phyloP scores from a whole-genome alignment of 2,797 vertebrate species.

The Bryconaethiops microstoma region DNA sequence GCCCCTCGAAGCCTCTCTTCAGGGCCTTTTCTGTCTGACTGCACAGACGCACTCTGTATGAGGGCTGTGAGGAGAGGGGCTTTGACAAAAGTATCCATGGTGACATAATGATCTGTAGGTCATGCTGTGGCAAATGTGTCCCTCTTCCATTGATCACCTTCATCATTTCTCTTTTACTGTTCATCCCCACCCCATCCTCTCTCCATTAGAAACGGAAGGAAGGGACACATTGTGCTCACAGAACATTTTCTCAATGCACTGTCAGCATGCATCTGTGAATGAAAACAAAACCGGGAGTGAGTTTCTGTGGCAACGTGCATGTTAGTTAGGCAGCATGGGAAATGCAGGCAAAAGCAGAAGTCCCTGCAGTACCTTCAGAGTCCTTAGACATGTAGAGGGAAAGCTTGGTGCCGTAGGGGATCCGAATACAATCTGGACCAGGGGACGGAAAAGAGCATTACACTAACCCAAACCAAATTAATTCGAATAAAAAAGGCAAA shows the following conservation, averaged over 20 bases:
- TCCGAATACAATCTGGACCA: constrained; percentile 87
- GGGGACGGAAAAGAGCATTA: constrained; percentile 78
- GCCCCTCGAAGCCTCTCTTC: constrained; percentile 53
- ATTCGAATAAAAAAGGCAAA: constrained; percentile 34
- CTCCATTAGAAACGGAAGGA: constrained; percentile 39
- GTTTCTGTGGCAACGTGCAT: constrained; percentile 44
- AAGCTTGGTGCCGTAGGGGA: constrained; percentile 86
- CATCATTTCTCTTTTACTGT: constrained; percentile 36
- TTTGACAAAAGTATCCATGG: constrained; percentile 84
- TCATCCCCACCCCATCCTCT: neutral
- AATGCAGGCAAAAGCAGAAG: constrained; percentile 48
- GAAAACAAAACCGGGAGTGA: constrained; percentile 26
- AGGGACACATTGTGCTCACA: constrained; percentile 73
- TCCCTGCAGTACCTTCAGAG: constrained; percentile 81
- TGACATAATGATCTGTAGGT: constrained; percentile 78
- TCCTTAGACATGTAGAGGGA: constrained; percentile 87
- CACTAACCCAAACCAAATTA: constrained; percentile 46
- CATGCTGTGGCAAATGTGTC: constrained; percentile 78
- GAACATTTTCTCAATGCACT: constrained; percentile 74
- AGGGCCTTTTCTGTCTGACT: neutral
- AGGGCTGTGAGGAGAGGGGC: constrained; percentile 52
- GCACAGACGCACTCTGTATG: constrained; percentile 7
- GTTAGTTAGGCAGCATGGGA: constrained; percentile 54
- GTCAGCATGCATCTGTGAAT: constrained; percentile 71
- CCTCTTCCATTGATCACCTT: constrained; percentile 31